Base-by-base conservation (phyloP, 1,140 invertebrate genomes). In the Tachypleus tridentatus region DNA sequence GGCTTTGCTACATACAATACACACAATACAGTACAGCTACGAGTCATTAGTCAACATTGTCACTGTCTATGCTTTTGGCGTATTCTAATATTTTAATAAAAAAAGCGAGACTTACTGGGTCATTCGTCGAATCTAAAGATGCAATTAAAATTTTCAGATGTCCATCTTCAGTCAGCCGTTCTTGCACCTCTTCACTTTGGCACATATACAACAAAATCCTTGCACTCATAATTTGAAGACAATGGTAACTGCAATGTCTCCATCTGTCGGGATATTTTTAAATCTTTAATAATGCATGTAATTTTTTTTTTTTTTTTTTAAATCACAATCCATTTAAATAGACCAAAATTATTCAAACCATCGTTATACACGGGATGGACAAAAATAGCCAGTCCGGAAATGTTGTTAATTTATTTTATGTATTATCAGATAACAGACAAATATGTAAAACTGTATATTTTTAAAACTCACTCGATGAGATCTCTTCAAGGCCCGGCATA, bases 241-340 rank as follows among this genome's bases (percentile, higher is more conserved):
- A 87, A 73, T 87, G 85, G 68, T 84, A 81, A 67, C 81, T 83
- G 73, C 85, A 86, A 67, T 82, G 79, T 6, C 83, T 79, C 76
- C 80, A 81, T 70, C 85, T 80, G 66, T 73, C 75, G 9, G 9
- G 56, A 57, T 63, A 69, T 54, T 59, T 60, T 50, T 50, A 56
- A 67, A 60, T 51, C 7, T 9, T 52, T 5, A 29, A 10, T 51
- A 5, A 11, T 4, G n/a, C 4, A 61, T 8, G n/a, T 7, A 9
- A n/a, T n/a, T n/a, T n/a, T n/a, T n/a, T n/a, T n/a, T n/a, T n/a
- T n/a, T n/a, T n/a, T n/a, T n/a, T n/a, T n/a, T n/a, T n/a, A n/a
- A n/a, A n/a, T n/a, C n/a, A n/a, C n/a, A n/a, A n/a, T n/a, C n/a
- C n/a, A n/a, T n/a, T n/a, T n/a, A n/a, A n/a, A n/a, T n/a, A n/a